A percentile compares a stretch with the other conserved stretches of the same genome.
Conservation (phyloP, 2,797 vertebrate genomes). For the Chlorospingus flavigularis region DNA sequence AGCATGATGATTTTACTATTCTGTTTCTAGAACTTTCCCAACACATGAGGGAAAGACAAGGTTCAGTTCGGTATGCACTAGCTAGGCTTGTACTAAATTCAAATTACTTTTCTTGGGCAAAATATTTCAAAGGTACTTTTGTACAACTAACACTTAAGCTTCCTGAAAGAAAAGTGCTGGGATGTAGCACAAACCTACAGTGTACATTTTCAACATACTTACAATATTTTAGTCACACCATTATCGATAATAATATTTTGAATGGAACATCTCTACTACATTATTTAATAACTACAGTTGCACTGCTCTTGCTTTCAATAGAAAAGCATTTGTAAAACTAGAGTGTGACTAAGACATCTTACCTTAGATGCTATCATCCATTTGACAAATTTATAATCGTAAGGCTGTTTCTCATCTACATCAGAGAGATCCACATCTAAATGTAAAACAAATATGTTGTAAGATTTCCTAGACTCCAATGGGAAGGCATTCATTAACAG, state of each 20-base stretch:
- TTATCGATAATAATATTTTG: neutral
- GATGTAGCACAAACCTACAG: neutral
- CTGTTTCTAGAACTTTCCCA: neutral
- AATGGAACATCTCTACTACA: neutral
- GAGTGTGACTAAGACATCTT: neutral
- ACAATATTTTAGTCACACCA: neutral
- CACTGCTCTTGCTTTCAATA: neutral
- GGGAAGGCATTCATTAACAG: neutral
- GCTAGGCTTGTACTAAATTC: neutral
- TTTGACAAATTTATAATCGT: slow-evolving; percentile 94
- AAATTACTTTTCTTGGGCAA: neutral
- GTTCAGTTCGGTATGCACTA: neutral
- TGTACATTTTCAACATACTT: neutral
- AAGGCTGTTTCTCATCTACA: slow-evolving; percentile 80
- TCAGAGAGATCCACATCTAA: slow-evolving; percentile 87
- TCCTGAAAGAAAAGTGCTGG: neutral
- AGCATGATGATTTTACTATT: neutral
- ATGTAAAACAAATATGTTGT: neutral
- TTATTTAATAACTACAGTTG: neutral
- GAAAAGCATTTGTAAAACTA: slow-evolving; percentile 4
- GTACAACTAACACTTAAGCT: neutral
- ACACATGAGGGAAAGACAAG: neutral
- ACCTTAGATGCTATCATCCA: slow-evolving; percentile 98
- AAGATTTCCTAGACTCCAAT: neutral
- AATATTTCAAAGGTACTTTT: neutral